Evolutionary conservation across 1,140 invertebrate species (phyloP), one percentile per base, ranked within the genome.

Genomic region (Temnothorax longispinosus): DNA sequence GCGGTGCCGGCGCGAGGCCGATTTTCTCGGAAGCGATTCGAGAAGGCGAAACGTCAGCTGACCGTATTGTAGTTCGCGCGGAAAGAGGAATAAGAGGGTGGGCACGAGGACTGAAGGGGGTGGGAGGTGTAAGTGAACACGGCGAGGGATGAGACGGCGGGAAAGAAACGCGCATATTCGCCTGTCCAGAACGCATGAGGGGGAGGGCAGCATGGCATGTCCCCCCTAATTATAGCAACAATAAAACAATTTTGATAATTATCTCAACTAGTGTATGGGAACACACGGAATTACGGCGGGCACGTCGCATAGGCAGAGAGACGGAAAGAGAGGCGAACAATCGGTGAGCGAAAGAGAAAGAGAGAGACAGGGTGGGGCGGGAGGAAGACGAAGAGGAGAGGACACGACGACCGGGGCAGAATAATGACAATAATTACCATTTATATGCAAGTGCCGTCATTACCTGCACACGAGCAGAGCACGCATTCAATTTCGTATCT

Each of bases 371-470:
- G 65, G 67, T 10, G n/a, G 44, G 52, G 82, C n/a, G 56, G 64
- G 52, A 60, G 58, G 71, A 62, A 35, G 80, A 88, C 71, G 82
- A 58, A 52, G 65, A 82, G 75, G 82, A 91, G 78, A 90, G 90
- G 90, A 92, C 91, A 93, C 92, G 93, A 94, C 93, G 92, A 94
- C 92, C 92, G 90, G 90, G 90, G 92, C 93, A 95, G 93, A 95
- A 95, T 95, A 95, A 95, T 95, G 94, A 95, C 94, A 95, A 95
- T 95, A 95, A 95, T 95, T 95, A 95, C 94, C 94, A 95, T 95
- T 95, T 95, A 95, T 95, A 95, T 94, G 94, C 94, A 95, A 95
- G 94, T 95, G 94, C 93, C 93, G 94, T 95, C 94, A 95, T 95
- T 95, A 95, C 94, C 94, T 95, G 94, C 94, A 95, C 94, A 95